Conservation (phyloP, 2,888 invertebrate species). For the Bellardia bayeri region DNA sequence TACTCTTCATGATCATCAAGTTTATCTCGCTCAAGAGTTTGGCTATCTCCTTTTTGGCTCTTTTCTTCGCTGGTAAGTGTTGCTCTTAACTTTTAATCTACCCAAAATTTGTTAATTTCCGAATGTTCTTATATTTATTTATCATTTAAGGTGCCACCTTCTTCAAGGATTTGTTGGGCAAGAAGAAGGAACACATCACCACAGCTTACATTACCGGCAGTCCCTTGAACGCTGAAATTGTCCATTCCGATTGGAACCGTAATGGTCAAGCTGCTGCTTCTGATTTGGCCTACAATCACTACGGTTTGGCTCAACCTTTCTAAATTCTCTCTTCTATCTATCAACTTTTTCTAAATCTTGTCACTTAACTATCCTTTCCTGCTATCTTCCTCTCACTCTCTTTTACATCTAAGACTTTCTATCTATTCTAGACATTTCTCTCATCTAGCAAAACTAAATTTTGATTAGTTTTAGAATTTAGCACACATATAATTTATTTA, state of each 20-base stretch:
- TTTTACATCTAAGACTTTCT: constrained; percentile 23
- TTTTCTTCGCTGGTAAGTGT: constrained; percentile 86
- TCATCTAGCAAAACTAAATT: constrained; percentile 65
- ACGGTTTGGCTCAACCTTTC: constrained; percentile 83
- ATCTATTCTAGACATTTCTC: neutral
- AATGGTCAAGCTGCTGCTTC: constrained; percentile 83
- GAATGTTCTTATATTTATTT: neutral
- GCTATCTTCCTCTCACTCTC: neutral
- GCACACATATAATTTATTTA: constrained; percentile 72
- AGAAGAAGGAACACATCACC: constrained; percentile 84
- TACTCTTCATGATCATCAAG: constrained; percentile 86
- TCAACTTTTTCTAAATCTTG: neutral
- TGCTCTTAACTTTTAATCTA: neutral
- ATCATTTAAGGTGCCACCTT: constrained; percentile 81
- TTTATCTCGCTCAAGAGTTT: constrained; percentile 88
- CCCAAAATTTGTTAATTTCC: neutral
- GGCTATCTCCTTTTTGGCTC: constrained; percentile 87
- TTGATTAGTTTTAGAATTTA: constrained; percentile 68
- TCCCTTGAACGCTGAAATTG: constrained; percentile 84
- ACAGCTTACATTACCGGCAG: constrained; percentile 84
- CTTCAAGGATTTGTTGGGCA: constrained; percentile 84
- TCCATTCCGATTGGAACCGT: constrained; percentile 84
- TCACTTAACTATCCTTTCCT: neutral
- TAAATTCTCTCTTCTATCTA: constrained; percentile 74
- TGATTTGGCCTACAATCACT: constrained; percentile 84